Evolutionary conservation across 1,140 invertebrate species (phyloP).

Genomic region (Hyposmocoma kahamanoa): DNA sequence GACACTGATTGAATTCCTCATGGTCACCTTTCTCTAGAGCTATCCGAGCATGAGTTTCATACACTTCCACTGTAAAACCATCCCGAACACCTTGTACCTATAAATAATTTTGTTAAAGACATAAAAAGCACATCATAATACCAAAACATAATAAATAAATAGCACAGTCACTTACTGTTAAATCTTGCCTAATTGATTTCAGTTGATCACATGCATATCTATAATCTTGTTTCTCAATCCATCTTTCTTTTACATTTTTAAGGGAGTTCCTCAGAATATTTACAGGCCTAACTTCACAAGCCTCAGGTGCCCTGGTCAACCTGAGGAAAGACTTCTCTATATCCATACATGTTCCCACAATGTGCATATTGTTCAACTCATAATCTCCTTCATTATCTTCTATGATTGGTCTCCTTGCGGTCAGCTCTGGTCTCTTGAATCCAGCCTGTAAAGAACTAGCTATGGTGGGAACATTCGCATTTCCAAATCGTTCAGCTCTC

Average conservation of each 20-base stretch:
- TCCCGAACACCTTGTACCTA: constrained; percentile 96
- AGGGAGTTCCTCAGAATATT: constrained; percentile 89
- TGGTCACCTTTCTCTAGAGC: constrained; percentile 98
- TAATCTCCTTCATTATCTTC: constrained; percentile 79
- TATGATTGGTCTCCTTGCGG: constrained; percentile 65
- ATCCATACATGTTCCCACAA: constrained; percentile 94
- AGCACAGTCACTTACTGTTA: constrained; percentile 83
- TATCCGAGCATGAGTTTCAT: constrained; percentile 98
- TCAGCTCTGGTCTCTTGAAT: constrained; percentile 45
- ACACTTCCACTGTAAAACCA: constrained; percentile 95
- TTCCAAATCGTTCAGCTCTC: constrained; percentile 88
- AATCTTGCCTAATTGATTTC: constrained; percentile 98
- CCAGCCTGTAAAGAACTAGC: constrained; percentile 56
- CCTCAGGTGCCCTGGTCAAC: constrained; percentile 95
- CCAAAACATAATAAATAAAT: background rate
- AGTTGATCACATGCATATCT: constrained; percentile 97
- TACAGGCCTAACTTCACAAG: constrained; percentile 92
- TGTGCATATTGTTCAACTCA: constrained; percentile 88
- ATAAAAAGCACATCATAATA: constrained; percentile 8
- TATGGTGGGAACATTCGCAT: constrained; percentile 47
- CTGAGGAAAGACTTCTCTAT: constrained; percentile 96
- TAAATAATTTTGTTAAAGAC: background rate
- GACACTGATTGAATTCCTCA: constrained; percentile 99
- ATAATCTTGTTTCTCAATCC: constrained; percentile 93
- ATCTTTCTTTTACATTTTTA: constrained; percentile 91